Conservation (phyloP, 2,888 invertebrate species). For the Onthophagus sagittarius region DNA sequence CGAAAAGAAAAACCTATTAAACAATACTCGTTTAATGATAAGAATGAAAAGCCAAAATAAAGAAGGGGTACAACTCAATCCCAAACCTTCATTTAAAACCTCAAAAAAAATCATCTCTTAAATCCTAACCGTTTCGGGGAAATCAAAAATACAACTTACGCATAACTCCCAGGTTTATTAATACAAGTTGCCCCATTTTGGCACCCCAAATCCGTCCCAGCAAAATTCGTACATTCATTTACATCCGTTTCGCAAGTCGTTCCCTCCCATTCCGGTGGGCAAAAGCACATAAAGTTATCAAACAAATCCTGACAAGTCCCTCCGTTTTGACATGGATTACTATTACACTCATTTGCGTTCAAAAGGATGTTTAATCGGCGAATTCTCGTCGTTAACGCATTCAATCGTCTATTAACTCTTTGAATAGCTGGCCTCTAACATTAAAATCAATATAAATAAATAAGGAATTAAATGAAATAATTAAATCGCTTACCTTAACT, state of each 20-base stretch:
- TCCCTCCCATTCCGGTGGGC: constrained; percentile 77
- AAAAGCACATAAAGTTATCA: constrained; percentile 70
- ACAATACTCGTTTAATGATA: too few relatives aligned
- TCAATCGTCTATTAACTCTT: constrained; percentile 44
- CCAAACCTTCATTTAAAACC: too few relatives aligned
- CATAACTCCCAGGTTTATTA: constrained; percentile 75
- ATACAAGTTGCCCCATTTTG: constrained; percentile 86
- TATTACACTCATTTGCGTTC: constrained; percentile 60
- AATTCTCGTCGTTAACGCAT: constrained; percentile 46
- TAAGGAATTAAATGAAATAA: not conserved
- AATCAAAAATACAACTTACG: too few relatives aligned
- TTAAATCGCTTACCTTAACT: not conserved
- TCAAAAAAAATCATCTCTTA: too few relatives aligned
- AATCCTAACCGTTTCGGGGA: too few relatives aligned
- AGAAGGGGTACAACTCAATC: too few relatives aligned
- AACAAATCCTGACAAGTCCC: constrained; percentile 74
- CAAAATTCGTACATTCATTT: constrained; percentile 78
- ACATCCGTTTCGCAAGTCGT: constrained; percentile 71
- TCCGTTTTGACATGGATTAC: constrained; percentile 77
- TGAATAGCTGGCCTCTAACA: constrained; percentile 13
- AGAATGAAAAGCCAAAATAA: too few relatives aligned
- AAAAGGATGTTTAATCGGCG: constrained; percentile 44
- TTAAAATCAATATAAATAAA: constrained; percentile 5
- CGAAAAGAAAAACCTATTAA: too few relatives aligned
- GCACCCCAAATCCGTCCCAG: constrained; percentile 85